phyloP scores from a whole-genome alignment of 2,888 invertebrate genomes.

The Chaetogeoica ovagalla region DNA sequence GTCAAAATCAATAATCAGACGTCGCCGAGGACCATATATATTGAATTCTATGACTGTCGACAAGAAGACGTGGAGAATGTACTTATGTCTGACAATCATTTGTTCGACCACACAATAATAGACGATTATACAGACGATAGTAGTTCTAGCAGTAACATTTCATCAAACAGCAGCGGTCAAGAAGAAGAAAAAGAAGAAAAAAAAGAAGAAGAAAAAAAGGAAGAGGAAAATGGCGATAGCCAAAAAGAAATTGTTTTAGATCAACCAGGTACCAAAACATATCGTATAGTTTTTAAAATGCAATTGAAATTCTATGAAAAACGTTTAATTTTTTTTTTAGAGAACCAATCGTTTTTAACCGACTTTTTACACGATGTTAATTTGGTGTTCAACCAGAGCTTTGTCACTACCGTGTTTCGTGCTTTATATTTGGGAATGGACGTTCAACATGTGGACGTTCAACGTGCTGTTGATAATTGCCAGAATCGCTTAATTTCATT shows the following conservation, averaged over 20 bases:
- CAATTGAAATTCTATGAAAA: not conserved
- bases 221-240: not conserved
- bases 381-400: conserved; percentile 60
- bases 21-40: conserved; percentile 5
- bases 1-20: too few species aligned
- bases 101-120: conserved; percentile 8
- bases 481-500: conserved; percentile 70
- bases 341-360: conserved; percentile 14
- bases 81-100: conserved; percentile 6
- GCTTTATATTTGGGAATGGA: conserved; percentile 66
- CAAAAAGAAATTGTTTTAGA: conserved; percentile 4
- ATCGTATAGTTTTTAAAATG: not conserved
- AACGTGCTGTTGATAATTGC: conserved; percentile 72
- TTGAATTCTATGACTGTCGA: conserved; percentile 38
- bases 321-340: not conserved
- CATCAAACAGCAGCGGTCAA: not conserved
- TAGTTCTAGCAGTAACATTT: not conserved
- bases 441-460: conserved; percentile 68
- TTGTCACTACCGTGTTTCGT: conserved; percentile 67
- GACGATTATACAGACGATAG: not conserved
- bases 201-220: not conserved
- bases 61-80: conserved; percentile 24
- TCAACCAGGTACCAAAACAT: not conserved
- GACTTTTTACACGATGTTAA: conserved; percentile 28
- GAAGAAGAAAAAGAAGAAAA: too few species aligned